These are phyloP conservation scores for Tor tambroides DNA, from an alignment of 2,113 vertebrate species.

Conservation along the genomic window DNA sequence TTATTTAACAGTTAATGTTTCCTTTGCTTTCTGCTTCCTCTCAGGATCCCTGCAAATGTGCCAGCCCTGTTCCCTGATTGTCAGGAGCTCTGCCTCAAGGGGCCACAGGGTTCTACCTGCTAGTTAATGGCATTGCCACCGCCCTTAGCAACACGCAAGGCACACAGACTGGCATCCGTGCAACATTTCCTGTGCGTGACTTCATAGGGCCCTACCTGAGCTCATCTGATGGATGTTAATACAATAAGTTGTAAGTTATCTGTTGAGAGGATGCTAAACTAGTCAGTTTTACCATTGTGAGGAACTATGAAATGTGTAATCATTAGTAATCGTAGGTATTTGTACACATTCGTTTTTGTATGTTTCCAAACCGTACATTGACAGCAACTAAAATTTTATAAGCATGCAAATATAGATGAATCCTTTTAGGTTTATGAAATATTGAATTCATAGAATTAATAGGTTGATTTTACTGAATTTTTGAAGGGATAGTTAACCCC, in stretches of 20 bases:
- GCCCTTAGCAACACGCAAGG: not conserved
- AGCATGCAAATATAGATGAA: not conserved
- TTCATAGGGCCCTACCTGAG: not conserved
- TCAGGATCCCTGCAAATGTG: conserved; percentile 93
- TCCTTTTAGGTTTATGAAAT: too few relatives aligned
- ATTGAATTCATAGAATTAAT: too few relatives aligned
- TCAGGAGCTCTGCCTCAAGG: conserved; percentile 81
- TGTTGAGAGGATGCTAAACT: too few relatives aligned
- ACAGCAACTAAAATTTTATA: not conserved
- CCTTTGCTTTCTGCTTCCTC: conserved; percentile 86
- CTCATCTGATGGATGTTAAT: not conserved
- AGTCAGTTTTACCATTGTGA: too few relatives aligned
- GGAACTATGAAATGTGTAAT: not conserved
- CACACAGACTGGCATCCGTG: not conserved
- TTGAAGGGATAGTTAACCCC: too few relatives aligned
- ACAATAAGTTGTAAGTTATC: not conserved
- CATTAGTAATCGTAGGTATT: not conserved
- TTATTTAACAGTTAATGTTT: conserved; percentile 86
- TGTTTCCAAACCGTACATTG: not conserved
- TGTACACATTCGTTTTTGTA: not conserved
- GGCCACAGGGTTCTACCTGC: conserved; percentile 52
- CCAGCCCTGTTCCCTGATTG: conserved; percentile 82
- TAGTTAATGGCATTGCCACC: conserved; percentile 10
- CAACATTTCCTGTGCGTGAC: conserved; percentile 13
- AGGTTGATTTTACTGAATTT: too few relatives aligned